phyloP scores from a whole-genome alignment of 1,140 invertebrate species.

The Lepidurus packardi region DNA sequence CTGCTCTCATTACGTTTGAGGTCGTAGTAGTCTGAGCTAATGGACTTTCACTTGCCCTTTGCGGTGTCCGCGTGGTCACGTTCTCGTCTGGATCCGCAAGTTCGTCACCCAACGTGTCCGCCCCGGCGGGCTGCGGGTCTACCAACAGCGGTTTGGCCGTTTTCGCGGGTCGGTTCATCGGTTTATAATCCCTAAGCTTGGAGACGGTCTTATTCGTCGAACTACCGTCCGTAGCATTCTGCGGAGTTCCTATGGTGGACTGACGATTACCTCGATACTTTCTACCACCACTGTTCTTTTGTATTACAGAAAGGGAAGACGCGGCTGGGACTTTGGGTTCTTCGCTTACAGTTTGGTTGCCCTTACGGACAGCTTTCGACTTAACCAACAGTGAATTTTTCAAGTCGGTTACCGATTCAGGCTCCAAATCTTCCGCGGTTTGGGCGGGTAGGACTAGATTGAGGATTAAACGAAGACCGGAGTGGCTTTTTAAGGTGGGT shows the following conservation, averaged over 20 bases:
- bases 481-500: background rate
- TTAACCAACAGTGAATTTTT: no score
- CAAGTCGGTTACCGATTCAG: no score
- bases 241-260: background rate
- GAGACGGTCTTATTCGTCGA: background rate
- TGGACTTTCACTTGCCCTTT: background rate
- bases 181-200: background rate
- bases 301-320: background rate
- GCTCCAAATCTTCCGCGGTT: no score
- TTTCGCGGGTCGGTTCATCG: background rate
- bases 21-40: background rate
- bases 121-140: background rate
- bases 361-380: no score
- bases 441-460: background rate
- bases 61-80: no score
- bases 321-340: background rate
- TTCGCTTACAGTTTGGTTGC: background rate
- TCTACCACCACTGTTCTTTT: background rate
- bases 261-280: background rate
- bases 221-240: background rate
- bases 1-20: slow-evolving; percentile 15
- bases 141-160: background rate
- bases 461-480: background rate
- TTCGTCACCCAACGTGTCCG: background rate
- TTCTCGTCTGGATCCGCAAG: no score